Conservation (phyloP, 2,888 invertebrate genomes). For the Erebia ligea region DNA sequence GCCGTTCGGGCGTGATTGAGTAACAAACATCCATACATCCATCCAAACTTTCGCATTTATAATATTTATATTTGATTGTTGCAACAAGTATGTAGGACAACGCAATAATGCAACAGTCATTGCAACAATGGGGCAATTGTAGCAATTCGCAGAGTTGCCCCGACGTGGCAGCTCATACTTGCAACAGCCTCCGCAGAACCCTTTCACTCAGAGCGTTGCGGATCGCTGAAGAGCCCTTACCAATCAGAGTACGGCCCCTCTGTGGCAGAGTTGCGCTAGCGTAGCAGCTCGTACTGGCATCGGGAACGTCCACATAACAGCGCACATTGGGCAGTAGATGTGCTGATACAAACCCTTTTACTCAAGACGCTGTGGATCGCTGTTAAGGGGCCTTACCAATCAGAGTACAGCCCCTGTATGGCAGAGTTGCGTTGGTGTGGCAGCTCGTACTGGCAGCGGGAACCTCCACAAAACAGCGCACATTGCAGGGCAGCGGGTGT, state of each 20-base stretch:
- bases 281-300: constrained; percentile 91
- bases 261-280: constrained; percentile 86
- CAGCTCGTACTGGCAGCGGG: constrained; percentile 91
- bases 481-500: constrained; percentile 90
- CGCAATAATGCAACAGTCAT: no score
- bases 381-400: constrained; percentile 87
- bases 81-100: no score
- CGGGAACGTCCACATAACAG: constrained; percentile 92
- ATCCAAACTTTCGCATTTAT: no score
- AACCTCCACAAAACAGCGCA: constrained; percentile 92
- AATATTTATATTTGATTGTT: no score
- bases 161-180: constrained; percentile 89
- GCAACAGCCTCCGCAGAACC: constrained; percentile 93
- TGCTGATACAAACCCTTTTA: constrained; percentile 75
- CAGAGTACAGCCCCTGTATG: constrained; percentile 91
- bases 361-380: not conserved
- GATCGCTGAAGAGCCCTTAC: not conserved
- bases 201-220: no score
- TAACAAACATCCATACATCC: no score
- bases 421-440: constrained; percentile 85
- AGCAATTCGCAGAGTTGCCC: constrained; percentile 78
- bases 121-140: no score
- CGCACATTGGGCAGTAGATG: constrained; percentile 90
- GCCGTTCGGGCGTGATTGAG: no score
- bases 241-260: constrained; percentile 91